Evolutionary conservation across 2,888 invertebrate species (phyloP).

Genomic region (Troides helena): DNA sequence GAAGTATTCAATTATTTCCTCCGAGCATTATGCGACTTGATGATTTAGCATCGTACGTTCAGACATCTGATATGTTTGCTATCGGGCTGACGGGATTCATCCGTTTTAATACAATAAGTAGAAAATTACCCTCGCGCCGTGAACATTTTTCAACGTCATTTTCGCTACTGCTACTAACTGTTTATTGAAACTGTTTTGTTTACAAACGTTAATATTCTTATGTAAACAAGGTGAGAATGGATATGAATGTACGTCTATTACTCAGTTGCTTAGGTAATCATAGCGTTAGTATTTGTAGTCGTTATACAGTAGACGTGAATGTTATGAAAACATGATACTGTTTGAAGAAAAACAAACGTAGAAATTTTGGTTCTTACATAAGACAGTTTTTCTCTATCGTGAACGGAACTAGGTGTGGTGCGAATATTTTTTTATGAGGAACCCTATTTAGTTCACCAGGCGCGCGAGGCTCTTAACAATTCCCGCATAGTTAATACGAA

Average conservation of each 20-base stretch:
- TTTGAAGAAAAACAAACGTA: conserved; percentile 4
- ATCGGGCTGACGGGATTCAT: conserved; percentile 5
- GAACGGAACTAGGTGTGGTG: conserved; percentile 22
- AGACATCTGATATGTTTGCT: conserved; percentile 23
- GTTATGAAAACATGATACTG: conserved; percentile 26
- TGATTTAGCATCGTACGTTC: conserved; percentile 11
- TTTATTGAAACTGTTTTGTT: conserved; percentile 24
- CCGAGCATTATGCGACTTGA: conserved; percentile 11
- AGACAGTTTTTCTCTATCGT: conserved; percentile 4
- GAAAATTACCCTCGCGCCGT: not conserved
- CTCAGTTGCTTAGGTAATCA: conserved; percentile 15
- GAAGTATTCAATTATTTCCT: conserved; percentile 25
- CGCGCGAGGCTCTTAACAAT: conserved; percentile 59
- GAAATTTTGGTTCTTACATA: not conserved
- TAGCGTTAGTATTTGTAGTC: conserved; percentile 21
- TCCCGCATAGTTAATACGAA: conserved; percentile 72
- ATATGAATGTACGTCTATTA: conserved; percentile 20
- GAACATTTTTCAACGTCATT: conserved; percentile 10
- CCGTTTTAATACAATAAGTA: conserved; percentile 6
- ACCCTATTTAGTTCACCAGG: conserved; percentile 69
- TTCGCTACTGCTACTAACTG: conserved; percentile 3
- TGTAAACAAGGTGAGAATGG: conserved; percentile 7
- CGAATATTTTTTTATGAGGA: conserved; percentile 48
- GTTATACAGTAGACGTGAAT: conserved; percentile 20
- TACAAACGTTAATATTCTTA: conserved; percentile 8